Evolutionary conservation across 2,113 vertebrate genomes (phyloP).

Genomic region (Eira barbara): DNA sequence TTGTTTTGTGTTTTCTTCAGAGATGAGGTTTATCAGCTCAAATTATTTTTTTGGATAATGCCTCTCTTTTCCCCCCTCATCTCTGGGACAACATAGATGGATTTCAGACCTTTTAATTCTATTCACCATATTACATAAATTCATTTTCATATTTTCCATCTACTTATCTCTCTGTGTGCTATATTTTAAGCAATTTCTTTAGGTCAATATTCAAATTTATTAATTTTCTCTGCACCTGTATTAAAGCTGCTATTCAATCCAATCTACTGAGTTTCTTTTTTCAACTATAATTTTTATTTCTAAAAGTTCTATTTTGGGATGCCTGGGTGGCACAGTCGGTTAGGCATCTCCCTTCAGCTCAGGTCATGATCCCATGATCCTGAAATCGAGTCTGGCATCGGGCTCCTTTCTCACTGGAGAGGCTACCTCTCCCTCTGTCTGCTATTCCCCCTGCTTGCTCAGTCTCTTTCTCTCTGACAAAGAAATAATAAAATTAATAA

Average conservation of each 20-base stretch:
- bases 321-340: neutral
- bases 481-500: neutral
- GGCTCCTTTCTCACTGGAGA: neutral
- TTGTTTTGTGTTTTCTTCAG: neutral
- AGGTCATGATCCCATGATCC: neutral
- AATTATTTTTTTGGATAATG: neutral
- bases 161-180: neutral
- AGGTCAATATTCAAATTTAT: neutral
- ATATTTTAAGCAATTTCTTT: neutral
- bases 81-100: neutral
- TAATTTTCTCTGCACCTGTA: neutral
- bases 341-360: neutral
- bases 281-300: neutral
- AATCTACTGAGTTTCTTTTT: neutral
- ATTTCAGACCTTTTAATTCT: neutral
- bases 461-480: neutral
- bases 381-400: fast-evolving
- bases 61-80: neutral
- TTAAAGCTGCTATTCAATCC: neutral
- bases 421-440: neutral
- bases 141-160: neutral
- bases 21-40: neutral
- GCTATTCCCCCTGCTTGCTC: neutral
- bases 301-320: neutral
- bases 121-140: neutral